These are phyloP conservation scores for Plectropomus leopardus DNA, from an alignment of 2,113 vertebrate genomes.

Conservation along the genomic window DNA sequence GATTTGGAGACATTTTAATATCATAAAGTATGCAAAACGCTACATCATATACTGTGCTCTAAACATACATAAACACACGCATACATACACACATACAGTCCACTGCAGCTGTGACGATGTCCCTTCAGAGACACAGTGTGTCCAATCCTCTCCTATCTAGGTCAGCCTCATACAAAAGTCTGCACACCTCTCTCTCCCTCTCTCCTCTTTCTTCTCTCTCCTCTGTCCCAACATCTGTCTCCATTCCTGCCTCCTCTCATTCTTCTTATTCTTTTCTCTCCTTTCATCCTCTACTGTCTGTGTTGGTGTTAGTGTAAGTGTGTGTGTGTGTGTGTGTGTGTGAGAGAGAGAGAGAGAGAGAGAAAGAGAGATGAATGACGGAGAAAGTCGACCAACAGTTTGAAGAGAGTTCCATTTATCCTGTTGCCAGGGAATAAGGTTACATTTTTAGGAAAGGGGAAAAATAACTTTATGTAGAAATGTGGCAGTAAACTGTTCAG, in stretches of 20 bases:
- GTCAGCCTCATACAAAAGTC: constrained; percentile 72
- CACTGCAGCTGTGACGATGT: constrained; percentile 69
- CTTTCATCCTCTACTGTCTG: not conserved
- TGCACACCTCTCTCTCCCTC: constrained; percentile 55
- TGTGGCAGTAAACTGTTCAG: constrained; percentile 14
- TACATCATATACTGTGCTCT: constrained; percentile 33
- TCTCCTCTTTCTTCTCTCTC: constrained; percentile 34
- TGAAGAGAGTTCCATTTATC: constrained; percentile 41
- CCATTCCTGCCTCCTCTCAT: constrained; percentile 38
- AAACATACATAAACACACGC: constrained; percentile 50
- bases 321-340: constrained; percentile 4
- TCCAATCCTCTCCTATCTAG: constrained; percentile 78
- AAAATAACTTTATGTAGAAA: constrained; percentile 41
- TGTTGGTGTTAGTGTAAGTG: not conserved
- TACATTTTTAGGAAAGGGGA: constrained; percentile 40
- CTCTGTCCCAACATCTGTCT: constrained; percentile 58
- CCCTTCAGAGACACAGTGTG: constrained; percentile 73
- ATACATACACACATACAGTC: constrained; percentile 34
- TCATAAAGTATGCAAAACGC: constrained; percentile 24
- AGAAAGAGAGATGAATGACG: not conserved
- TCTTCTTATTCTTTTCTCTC: constrained; percentile 5
- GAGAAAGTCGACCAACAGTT: constrained; percentile 33
- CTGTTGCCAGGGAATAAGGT: constrained; percentile 35
- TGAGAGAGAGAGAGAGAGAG: too few relatives aligned
- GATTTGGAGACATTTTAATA: constrained; percentile 37